These are phyloP conservation scores for Danio jaintianensis DNA, from an alignment of 2,797 vertebrate species.

Conservation along the genomic window DNA sequence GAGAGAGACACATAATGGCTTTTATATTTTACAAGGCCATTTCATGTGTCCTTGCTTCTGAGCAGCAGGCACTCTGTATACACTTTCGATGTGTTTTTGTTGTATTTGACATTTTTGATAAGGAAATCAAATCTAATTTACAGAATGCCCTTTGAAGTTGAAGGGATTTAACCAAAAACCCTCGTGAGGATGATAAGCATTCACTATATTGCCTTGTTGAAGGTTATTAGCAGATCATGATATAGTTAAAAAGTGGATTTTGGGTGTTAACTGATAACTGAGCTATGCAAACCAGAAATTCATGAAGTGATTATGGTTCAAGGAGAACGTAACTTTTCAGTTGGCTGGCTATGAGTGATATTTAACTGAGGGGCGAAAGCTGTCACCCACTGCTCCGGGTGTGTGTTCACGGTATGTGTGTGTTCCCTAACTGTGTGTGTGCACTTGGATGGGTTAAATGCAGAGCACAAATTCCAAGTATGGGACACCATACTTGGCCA, in stretches of 20 bases:
- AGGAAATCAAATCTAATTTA: background rate
- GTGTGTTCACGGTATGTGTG: no score
- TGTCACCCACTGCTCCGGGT: no score
- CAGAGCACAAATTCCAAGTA: no score
- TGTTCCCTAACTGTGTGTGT: no score
- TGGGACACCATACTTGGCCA: no score
- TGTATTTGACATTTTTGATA: conserved; percentile 1
- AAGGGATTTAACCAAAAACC: conserved; percentile 16
- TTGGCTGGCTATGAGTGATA: conserved; percentile 2
- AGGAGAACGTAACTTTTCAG: background rate
- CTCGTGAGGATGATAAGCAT: background rate
- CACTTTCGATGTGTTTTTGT: conserved; percentile 15
- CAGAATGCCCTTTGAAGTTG: background rate
- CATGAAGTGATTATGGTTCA: background rate
- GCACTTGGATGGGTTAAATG: no score
- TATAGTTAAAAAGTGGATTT: conserved; percentile 15
- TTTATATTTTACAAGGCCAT: conserved; percentile 29
- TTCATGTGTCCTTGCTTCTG: conserved; percentile 4
- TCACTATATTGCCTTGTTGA: conserved; percentile 7
- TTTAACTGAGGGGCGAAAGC: background rate
- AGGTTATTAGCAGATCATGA: conserved; percentile 16
- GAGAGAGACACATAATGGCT: background rate
- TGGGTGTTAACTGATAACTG: background rate
- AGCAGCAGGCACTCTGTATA: background rate
- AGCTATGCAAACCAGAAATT: background rate